A percentile compares a stretch with the other conserved stretches of the same genome.
Evolutionary conservation across 2,888 invertebrate species (phyloP).

Genomic region (Melinaea menophilus): DNA sequence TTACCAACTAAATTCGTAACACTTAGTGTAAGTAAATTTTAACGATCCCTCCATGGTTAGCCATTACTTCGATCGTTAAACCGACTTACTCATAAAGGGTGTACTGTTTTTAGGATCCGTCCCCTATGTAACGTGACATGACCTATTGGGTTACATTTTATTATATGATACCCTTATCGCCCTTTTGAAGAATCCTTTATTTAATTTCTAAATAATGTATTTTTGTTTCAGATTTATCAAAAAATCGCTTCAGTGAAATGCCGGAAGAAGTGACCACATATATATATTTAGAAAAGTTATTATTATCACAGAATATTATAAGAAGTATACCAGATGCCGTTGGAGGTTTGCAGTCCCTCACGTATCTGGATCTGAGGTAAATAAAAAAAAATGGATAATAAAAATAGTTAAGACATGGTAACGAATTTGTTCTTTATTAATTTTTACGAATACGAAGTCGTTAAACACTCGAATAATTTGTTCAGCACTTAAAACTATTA

Average conservation of each 20-base stretch:
- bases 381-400: conserved; percentile 28
- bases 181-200: too few relatives aligned
- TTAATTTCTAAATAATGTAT: too few relatives aligned
- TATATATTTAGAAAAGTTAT: conserved; percentile 90
- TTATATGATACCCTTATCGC: too few relatives aligned
- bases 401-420: conserved; percentile 12
- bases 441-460: not conserved
- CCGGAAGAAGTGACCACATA: conserved; percentile 93
- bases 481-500: not conserved
- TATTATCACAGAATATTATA: conserved; percentile 94
- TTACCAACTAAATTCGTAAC: conserved; percentile 1
- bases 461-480: not conserved
- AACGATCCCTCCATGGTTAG: conserved; percentile 41
- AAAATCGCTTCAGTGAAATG: conserved; percentile 88
- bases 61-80: conserved; percentile 44
- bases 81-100: conserved; percentile 33
- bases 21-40: conserved; percentile 11
- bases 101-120: conserved; percentile 30
- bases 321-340: conserved; percentile 91
- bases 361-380: conserved; percentile 93
- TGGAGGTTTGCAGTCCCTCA: conserved; percentile 89
- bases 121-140: conserved; percentile 12
- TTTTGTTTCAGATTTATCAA: conserved; percentile 73
- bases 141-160: conserved; percentile 17
- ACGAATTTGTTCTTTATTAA: conserved; percentile 3